Base-by-base conservation (phyloP, 1,140 invertebrate genomes). In the Meteorus sp. region DNA sequence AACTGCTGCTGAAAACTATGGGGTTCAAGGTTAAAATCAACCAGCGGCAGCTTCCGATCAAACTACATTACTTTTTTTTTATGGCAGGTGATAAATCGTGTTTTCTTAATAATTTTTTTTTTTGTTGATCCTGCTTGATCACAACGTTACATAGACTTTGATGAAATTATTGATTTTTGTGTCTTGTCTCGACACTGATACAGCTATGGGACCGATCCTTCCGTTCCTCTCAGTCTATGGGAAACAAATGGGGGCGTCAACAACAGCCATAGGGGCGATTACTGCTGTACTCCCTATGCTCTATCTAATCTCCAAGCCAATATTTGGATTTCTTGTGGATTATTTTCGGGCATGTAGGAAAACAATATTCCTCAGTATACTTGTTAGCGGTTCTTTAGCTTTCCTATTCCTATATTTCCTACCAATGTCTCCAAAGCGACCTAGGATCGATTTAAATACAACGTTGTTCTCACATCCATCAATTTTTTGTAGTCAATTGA, bases 11-110 rank as follows among this genome's bases (percentile, higher is more conserved):
- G 9, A 51, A 5, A 20, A 17, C 19, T 19, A 52, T 52, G 50
- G 13, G 17, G 11, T 6, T n/a, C n/a, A 85, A 83, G 76, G 78
- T 83, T 59, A 85, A 85, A 69, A 80, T 90, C n/a, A 85, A 89
- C 70, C 80, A 66, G 50, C 79, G 82, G 29, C 79, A 89, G 37
- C 63, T 92, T 71, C 89, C 89, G 6, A 82, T 92, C n/a, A 92
- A 92, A 80, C 85, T 85, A 1, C 89, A 92, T 71, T 92, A 84
- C 61, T 90, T 92, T 70, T 91, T 89, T 68, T 91, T 92, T 63
- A 90, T 92, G 83, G 88, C 87, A 65, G 88, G 89, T 90, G 78
- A 86, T 81, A 81, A 56, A 22, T 56, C 33, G 1, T 31, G 11
- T 2, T 8, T 19, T 33, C 33, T 48, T 48, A n/a, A 15, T 52